Percentiles rank a stretch among this genome's conserved stretches.
phyloP scores from a whole-genome alignment of 2,797 vertebrate genomes.

The Carduelis carduelis region DNA sequence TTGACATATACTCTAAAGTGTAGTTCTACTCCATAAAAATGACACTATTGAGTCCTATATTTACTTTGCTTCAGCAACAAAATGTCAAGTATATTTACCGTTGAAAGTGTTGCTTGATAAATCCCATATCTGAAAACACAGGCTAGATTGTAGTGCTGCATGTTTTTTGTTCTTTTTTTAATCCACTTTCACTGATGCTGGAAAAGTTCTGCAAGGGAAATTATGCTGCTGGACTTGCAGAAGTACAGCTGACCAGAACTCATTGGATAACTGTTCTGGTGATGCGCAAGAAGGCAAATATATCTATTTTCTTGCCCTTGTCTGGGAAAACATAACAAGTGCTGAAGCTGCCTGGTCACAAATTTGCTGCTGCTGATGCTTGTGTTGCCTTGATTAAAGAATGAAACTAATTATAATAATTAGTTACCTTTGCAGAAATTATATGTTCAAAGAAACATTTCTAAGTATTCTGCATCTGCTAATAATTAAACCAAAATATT shows the following conservation, averaged over 20 bases:
- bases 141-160: not conserved
- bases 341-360: not conserved
- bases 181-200: not conserved
- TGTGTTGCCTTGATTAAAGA: not conserved
- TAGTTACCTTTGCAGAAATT: not conserved
- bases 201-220: not conserved
- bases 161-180: not conserved
- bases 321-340: not conserved
- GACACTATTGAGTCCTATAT: slow-evolving; percentile 29
- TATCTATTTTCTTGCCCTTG: not conserved
- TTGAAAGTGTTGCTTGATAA: slow-evolving; percentile 29
- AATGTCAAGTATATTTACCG: slow-evolving; percentile 36
- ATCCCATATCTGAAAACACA: not conserved
- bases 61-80: slow-evolving; percentile 41
- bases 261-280: not conserved
- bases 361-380: not conserved
- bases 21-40: slow-evolving; percentile 30
- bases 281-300: not conserved
- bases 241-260: not conserved
- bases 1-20: not conserved
- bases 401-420: not conserved
- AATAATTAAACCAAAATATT: not conserved
- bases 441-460: not conserved
- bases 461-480: not conserved
- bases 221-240: not conserved